phyloP scores from a whole-genome alignment of 2,113 vertebrate genomes.

The Oceanodroma tethys region DNA sequence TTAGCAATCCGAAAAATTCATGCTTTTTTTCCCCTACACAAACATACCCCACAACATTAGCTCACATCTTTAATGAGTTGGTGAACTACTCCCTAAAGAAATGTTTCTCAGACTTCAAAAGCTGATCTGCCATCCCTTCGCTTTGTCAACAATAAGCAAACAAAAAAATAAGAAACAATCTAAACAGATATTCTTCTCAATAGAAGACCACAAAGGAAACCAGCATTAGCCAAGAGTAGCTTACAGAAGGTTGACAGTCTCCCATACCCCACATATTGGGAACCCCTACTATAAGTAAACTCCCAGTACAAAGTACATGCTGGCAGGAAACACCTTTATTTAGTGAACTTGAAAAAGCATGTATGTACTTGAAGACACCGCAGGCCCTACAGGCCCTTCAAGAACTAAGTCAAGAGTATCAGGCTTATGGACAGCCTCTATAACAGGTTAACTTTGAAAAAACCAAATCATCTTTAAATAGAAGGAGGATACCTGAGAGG shows the following conservation, averaged over 20 bases:
- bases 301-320: not conserved
- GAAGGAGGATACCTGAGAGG: not conserved
- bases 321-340: not conserved
- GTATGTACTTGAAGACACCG: fast-evolving
- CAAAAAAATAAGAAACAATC: not conserved
- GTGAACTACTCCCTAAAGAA: not conserved
- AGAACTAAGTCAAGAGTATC: not conserved
- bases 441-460: not conserved
- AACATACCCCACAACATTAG: not conserved
- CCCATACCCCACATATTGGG: not conserved
- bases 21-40: not conserved
- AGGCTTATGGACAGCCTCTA: not conserved
- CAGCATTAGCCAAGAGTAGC: not conserved
- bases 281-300: not conserved
- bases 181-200: not conserved
- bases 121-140: not conserved
- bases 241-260: not conserved
- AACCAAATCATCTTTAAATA: not conserved
- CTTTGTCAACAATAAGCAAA: not conserved
- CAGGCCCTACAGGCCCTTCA: not conserved
- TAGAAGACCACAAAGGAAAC: not conserved
- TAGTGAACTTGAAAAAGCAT: not conserved
- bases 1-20: not conserved
- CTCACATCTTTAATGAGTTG: not conserved
- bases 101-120: not conserved